Conservation (phyloP, 92 coral and sea anemone species). For the Palythoa grandiflora region DNA sequence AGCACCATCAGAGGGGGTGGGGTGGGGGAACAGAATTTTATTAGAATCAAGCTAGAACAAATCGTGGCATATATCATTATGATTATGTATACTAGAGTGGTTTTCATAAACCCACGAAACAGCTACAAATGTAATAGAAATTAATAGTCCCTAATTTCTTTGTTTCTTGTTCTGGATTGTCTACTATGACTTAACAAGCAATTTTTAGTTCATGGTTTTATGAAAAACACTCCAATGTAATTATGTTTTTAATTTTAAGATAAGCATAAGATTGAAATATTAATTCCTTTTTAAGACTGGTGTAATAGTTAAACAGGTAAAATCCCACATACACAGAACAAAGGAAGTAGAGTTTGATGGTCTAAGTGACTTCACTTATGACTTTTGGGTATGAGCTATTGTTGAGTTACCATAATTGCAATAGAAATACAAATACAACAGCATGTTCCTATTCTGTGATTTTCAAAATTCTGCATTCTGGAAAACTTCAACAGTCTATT, state of each 20-base stretch:
- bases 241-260: constrained; percentile 27
- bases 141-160: background rate
- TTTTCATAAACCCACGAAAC: background rate
- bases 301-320: constrained; percentile 34
- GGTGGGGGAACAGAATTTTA: constrained; percentile 1
- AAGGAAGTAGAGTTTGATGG: constrained; percentile 10
- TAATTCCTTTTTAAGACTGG: constrained; percentile 30
- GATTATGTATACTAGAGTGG: background rate
- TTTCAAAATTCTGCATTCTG: background rate
- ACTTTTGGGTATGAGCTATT: constrained; percentile 37
- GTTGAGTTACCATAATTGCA: constrained; percentile 11
- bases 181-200: background rate
- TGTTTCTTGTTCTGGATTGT: background rate
- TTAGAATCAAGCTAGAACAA: background rate
- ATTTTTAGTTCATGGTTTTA: background rate
- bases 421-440: background rate
- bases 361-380: constrained; percentile 24
- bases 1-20: background rate
- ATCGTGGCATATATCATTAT: background rate
- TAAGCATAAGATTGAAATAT: constrained; percentile 10
- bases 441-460: background rate
- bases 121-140: background rate
- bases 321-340: constrained; percentile 35
- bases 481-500: background rate
- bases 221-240: background rate